Base-by-base conservation (phyloP, 2,113 vertebrate species). In the Apteryx owenii region DNA sequence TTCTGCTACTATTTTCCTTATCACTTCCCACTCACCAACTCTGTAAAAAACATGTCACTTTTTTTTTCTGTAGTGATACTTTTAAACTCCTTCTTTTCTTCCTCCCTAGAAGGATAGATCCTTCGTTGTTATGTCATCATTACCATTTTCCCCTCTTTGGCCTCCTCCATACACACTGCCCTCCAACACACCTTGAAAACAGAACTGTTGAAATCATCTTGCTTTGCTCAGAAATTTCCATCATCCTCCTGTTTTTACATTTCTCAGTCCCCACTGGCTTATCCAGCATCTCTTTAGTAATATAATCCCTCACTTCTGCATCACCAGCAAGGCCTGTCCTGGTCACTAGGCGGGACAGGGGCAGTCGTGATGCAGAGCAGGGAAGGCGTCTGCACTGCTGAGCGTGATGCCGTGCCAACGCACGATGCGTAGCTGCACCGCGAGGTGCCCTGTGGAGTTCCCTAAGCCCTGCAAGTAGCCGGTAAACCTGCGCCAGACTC, bases 341-440 rank as follows among this genome's bases (percentile, higher is more conserved):
- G 54, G 54, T 29, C 29, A 29, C 46, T 2, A 66, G 71, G 40
- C 28, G 28, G 79, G 56, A 60, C 0, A 0, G 26, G 29, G 40
- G 31, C 20, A 38, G 21, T 36, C 51, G 28, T 38, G 51, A 26
- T 36, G 22, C 3, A 2, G 66, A 76, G 17, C 38, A 71, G 22
- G 42, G 54, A 36, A 79, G 33, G 46, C 0, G 0, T 15, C 61
- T 42, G 31, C 33, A 38, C n/a, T 21, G n/a, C 7, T 48, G 46
- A 18, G 18, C 18, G 46, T 12, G 17, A 48, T 48, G 46, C 46
- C 46, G 19, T 19, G 46, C 46, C 46, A 2, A 50, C 61, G 53
- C 8, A 40, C 28, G 33, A 83, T 26, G 51, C 13, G 11, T 8
- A 54, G 51, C 33, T 29, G 64, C 58, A 33, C 38, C 15, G 26